Evolutionary conservation across 2,113 vertebrate species (phyloP).

Genomic region (Accipiter virgatus): DNA sequence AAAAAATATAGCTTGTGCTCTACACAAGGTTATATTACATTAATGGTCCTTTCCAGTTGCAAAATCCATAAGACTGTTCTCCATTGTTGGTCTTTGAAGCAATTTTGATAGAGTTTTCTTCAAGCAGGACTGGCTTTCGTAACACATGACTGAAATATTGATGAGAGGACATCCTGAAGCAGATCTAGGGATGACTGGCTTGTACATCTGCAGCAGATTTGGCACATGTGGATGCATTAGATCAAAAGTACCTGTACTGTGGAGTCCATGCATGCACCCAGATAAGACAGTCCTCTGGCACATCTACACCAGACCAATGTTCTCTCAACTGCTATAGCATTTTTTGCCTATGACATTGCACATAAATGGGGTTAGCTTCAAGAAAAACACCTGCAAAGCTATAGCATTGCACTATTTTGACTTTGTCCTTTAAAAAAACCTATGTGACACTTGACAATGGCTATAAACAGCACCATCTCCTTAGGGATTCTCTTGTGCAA

Average conservation of each 20-base stretch:
- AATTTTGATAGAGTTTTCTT: neutral
- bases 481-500: neutral
- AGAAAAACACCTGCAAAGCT: neutral
- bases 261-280: accelerated
- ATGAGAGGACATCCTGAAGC: neutral
- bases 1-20: neutral
- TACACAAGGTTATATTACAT: neutral
- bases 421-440: neutral
- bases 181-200: neutral
- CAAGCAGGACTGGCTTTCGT: neutral
- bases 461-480: neutral
- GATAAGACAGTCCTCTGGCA: neutral
- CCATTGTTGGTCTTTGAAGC: neutral
- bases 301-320: neutral
- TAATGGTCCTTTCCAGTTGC: neutral
- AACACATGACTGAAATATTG: neutral
- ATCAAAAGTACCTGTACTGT: neutral
- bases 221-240: neutral
- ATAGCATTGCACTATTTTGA: neutral
- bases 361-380: accelerated
- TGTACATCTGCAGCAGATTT: neutral
- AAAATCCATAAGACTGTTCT: neutral
- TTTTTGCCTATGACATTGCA: neutral
- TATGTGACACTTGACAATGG: neutral
- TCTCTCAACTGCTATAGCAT: accelerated